Conservation (phyloP, 2,888 invertebrate species). For the Philaethria dido region DNA sequence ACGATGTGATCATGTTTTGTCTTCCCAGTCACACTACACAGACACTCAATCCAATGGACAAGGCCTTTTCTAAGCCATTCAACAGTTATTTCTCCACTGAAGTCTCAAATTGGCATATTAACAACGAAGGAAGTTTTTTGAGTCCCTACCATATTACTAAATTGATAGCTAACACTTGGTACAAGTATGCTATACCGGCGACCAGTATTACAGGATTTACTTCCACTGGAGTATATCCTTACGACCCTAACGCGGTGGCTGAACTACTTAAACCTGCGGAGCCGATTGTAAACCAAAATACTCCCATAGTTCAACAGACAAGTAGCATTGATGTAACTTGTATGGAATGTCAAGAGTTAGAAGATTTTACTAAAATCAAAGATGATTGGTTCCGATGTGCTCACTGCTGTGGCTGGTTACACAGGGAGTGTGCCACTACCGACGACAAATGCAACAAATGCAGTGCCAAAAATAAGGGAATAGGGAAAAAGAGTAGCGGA, state of each 20-base stretch:
- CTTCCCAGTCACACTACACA: conserved; percentile 7
- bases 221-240: not conserved
- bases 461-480: conserved; percentile 14
- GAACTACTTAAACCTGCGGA: not conserved
- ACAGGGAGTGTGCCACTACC: not conserved
- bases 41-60: conserved; percentile 3
- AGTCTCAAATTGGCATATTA: conserved; percentile 1
- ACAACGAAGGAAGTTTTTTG: conserved; percentile 4
- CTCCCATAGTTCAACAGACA: not conserved
- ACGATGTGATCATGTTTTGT: not conserved
- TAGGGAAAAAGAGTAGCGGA: not conserved
- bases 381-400: conserved; percentile 5
- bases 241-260: not conserved
- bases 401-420: conserved; percentile 2
- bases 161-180: conserved; percentile 4
- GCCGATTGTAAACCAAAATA: not conserved
- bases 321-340: not conserved
- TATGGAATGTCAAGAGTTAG: not conserved
- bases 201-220: not conserved
- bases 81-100: not conserved
- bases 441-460: conserved; percentile 10
- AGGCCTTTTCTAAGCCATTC: conserved; percentile 4
- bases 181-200: not conserved
- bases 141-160: not conserved
- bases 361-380: not conserved